A percentile compares a stretch with the other conserved stretches of the same genome.
These are phyloP conservation scores for Conus canariensis DNA, from an alignment of 2,888 invertebrate genomes.

Conservation along the genomic window DNA sequence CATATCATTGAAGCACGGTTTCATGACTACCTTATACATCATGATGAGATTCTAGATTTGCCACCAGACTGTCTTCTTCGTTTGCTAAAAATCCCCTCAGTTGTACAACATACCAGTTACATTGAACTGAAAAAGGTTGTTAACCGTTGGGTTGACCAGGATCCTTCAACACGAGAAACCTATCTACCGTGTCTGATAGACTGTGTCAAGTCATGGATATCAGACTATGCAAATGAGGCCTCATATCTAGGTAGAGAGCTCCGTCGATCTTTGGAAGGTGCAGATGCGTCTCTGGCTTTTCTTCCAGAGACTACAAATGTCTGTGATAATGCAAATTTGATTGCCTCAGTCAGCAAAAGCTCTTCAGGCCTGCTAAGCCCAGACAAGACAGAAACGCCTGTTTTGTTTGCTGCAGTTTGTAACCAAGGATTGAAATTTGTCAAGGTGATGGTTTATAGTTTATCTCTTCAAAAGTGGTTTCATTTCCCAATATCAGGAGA, in stretches of 20 bases:
- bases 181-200: conserved; percentile 61
- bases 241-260: conserved; percentile 57
- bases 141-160: conserved; percentile 71
- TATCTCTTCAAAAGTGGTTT: conserved; percentile 70
- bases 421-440: conserved; percentile 73
- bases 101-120: conserved; percentile 70
- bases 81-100: conserved; percentile 68
- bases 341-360: background rate
- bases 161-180: conserved; percentile 57
- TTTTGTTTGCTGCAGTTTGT: conserved; percentile 70
- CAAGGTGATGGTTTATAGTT: conserved; percentile 72
- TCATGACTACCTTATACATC: conserved; percentile 73
- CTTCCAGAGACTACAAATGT: conserved; percentile 45
- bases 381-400: conserved; percentile 46
- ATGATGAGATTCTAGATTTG: conserved; percentile 73
- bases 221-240: conserved; percentile 59
- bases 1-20: conserved; percentile 73
- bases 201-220: conserved; percentile 69
- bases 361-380: conserved; percentile 24
- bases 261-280: conserved; percentile 55
- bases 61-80: conserved; percentile 67
- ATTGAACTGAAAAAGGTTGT: conserved; percentile 68
- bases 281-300: conserved; percentile 42
- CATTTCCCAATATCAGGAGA: conserved; percentile 71
- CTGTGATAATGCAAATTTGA: conserved; percentile 46